These are phyloP conservation scores for Euthynnus affinis DNA, from an alignment of 2,797 vertebrate species.

Conservation along the genomic window DNA sequence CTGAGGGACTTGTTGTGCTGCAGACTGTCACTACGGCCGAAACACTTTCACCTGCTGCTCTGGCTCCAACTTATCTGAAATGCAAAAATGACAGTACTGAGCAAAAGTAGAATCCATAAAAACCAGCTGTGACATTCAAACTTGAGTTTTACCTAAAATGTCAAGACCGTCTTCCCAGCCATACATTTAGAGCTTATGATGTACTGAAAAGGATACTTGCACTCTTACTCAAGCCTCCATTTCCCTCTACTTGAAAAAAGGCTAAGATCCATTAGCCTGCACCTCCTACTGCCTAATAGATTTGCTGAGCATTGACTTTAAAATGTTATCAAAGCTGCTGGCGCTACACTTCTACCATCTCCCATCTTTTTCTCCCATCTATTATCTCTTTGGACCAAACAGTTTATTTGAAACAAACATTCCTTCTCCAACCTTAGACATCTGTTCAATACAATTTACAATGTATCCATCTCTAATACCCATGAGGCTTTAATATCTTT, in stretches of 20 bases:
- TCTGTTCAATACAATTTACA: not conserved
- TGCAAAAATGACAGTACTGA: constrained; percentile 1
- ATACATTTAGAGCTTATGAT: constrained; percentile 21
- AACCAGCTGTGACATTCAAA: constrained; percentile 4
- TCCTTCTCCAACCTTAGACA: constrained; percentile 2
- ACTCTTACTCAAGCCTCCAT: not conserved
- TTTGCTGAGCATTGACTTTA: not conserved
- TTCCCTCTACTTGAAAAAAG: not conserved
- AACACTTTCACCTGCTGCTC: constrained; percentile 89
- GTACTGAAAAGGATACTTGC: constrained; percentile 32
- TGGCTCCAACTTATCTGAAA: constrained; percentile 83
- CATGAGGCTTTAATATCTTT: not conserved
- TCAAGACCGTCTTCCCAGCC: not conserved
- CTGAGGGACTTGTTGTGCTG: constrained; percentile 90
- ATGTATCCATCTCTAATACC: not conserved
- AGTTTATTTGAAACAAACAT: not conserved
- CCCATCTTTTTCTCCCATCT: not conserved
- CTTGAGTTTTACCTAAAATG: constrained; percentile 9
- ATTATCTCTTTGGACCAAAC: not conserved
- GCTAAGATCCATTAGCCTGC: too few species aligned
- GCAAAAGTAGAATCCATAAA: constrained; percentile 11
- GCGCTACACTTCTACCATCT: not conserved
- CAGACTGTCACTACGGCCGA: constrained; percentile 80
- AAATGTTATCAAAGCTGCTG: not conserved
- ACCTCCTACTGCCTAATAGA: too few species aligned